Evolutionary conservation across 2,797 vertebrate species (phyloP).

Genomic region (Gymnothorax reevesii): DNA sequence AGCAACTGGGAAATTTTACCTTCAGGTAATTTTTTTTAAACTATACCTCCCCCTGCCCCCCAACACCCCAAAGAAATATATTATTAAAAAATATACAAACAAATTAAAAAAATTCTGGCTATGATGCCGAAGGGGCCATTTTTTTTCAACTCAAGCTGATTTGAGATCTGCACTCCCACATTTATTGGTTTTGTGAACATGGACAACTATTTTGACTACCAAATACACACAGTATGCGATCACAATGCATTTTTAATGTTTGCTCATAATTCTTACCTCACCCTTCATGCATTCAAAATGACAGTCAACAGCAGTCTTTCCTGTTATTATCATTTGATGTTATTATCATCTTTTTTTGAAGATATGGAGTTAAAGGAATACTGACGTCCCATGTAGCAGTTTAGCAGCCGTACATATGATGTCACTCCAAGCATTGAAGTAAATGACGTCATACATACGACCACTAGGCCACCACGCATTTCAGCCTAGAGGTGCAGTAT

Average conservation of each 20-base stretch:
- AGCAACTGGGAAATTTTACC: too few species aligned
- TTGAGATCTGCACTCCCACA: too few species aligned
- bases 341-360: constrained; percentile 16
- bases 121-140: too few species aligned
- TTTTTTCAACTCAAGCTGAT: too few species aligned
- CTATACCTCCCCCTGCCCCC: too few species aligned
- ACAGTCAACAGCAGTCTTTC: constrained; percentile 12
- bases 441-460: constrained; percentile 98
- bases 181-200: too few species aligned
- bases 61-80: too few species aligned
- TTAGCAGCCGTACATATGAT: constrained; percentile 98
- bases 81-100: too few species aligned
- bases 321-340: not conserved
- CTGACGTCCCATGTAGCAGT: constrained; percentile 87
- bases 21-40: too few species aligned
- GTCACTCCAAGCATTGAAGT: constrained; percentile 95
- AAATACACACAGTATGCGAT: not conserved
- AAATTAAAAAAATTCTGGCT: too few species aligned
- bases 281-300: constrained; percentile 35
- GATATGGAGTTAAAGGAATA: constrained; percentile 39
- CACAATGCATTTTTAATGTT: not conserved
- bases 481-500: constrained; percentile 51
- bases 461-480: constrained; percentile 91
- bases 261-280: constrained; percentile 56
- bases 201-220: not conserved